Conservation (phyloP, 2,113 vertebrate genomes). For the Seriola dumerili region DNA sequence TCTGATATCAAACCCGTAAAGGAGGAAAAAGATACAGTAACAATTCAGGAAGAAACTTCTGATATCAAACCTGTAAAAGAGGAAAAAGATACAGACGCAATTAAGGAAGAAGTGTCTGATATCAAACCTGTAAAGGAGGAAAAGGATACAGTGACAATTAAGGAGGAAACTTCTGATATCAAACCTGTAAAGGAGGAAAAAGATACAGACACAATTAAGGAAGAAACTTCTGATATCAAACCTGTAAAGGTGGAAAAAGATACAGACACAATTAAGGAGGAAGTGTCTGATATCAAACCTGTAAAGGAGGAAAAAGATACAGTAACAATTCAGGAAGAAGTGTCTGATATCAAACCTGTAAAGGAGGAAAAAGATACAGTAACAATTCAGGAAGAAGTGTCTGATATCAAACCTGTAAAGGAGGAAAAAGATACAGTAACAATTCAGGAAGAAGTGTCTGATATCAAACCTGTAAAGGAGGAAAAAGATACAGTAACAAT, state of each 20-base stretch:
- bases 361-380: conserved; percentile 2
- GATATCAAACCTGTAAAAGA: conserved; percentile 22
- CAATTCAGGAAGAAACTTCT: conserved; percentile 13
- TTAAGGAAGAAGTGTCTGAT: conserved; percentile 17
- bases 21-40: conserved; percentile 23
- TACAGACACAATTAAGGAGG: background rate
- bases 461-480: conserved; percentile 22
- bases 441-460: conserved; percentile 14
- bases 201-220: background rate
- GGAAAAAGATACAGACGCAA: background rate
- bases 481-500: conserved; percentile 2
- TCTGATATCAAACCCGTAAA: conserved; percentile 2
- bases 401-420: conserved; percentile 2
- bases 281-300: conserved; percentile 13
- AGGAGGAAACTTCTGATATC: conserved; percentile 22
- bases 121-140: conserved; percentile 33
- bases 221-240: conserved; percentile 25
- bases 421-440: conserved; percentile 21
- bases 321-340: conserved; percentile 9
- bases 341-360: background rate
- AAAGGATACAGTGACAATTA: background rate
- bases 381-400: conserved; percentile 4
- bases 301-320: conserved; percentile 31
- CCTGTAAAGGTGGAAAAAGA: conserved; percentile 28
- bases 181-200: conserved; percentile 37